Conservation (phyloP, 64 coral and sea anemone species). For the Pocillopora verrucosa region DNA sequence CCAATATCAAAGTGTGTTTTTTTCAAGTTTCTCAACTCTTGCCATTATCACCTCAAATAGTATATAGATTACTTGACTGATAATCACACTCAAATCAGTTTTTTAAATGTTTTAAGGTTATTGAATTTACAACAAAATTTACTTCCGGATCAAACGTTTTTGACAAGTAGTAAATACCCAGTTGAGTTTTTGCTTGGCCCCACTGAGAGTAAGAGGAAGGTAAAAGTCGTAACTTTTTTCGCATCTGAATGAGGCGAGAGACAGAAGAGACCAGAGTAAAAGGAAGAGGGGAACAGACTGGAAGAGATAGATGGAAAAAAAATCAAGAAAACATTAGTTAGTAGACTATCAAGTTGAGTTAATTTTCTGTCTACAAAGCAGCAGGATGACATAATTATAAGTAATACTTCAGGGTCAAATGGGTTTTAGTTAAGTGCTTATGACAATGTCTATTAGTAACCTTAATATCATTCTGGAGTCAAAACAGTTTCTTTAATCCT, state of each 20-base stretch:
- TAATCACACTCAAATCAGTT: too few relatives aligned
- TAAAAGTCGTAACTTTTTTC: conserved; percentile 77
- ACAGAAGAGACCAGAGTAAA: conserved; percentile 74
- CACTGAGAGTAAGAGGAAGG: conserved; percentile 16
- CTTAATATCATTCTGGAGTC: too few relatives aligned
- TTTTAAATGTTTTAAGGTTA: too few relatives aligned
- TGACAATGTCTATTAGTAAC: too few relatives aligned
- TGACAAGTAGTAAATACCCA: conserved; percentile 24
- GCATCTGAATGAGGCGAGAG: conserved; percentile 87
- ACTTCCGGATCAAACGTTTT: not conserved
- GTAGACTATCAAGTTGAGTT: not conserved
- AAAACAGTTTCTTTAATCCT: too few relatives aligned
- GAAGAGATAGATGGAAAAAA: conserved; percentile 41
- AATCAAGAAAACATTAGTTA: conserved; percentile 50
- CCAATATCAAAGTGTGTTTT: not conserved
- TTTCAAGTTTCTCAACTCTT: too few relatives aligned
- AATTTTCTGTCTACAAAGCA: not conserved
- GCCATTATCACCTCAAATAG: too few relatives aligned
- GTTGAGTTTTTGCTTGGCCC: conserved; percentile 4
- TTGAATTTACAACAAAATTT: too few relatives aligned
- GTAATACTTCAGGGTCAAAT: too few relatives aligned
- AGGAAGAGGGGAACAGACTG: conserved; percentile 85
- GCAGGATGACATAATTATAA: too few relatives aligned
- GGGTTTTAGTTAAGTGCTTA: too few relatives aligned
- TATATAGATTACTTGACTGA: too few relatives aligned